Base-by-base conservation (phyloP, 2,888 invertebrate genomes). In the Acleris cristana region DNA sequence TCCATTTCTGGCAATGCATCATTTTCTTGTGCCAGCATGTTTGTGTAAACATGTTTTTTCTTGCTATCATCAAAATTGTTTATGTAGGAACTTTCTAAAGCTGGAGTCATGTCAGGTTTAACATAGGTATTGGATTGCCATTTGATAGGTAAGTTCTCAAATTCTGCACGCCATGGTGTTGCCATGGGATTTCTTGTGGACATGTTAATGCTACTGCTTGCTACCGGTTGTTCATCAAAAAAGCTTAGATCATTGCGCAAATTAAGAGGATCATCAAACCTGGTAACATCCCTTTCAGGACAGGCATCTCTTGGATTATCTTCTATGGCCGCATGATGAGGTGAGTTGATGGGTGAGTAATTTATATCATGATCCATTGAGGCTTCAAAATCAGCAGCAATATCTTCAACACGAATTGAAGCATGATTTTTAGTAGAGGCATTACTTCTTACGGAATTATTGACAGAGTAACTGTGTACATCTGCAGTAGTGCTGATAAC, bases 61-160 rank as follows among this genome's bases (percentile, higher is more conserved):
- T 82, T 88, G 18, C 71, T 74, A 16, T 73, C 74, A 34, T 87
- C 86, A 74, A 83, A 83, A 54, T 83, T 76, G 68, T 86, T 86
- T 0, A 91, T 82, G 64, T 89, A 92, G 6, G 92, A 92, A 64
- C 87, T 83, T 70, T 93, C 93, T 19, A 91, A 84, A 14, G 93
- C 90, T 51, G 93, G 93, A 53, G 93, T 93, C 93, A 93, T 92
- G 68, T 93, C 89, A 10, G 93, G 72, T 73, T 93, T 93, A 0
- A 92, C 82, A 77, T 92, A 89, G 7, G 89, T 83, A 69, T 92
- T 90, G 5, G 80, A 84, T 65, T 85, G 90, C 92, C 92, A 93
- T 78, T 86, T 93, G 65, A 91, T 87, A 5, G 91, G 90, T 58
- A 92, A 77, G 64, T 77, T 86, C 16, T 81, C 82, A 76, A 90